phyloP scores from a whole-genome alignment of 2,888 invertebrate genomes.

The Lasioglossum pauxillum region DNA sequence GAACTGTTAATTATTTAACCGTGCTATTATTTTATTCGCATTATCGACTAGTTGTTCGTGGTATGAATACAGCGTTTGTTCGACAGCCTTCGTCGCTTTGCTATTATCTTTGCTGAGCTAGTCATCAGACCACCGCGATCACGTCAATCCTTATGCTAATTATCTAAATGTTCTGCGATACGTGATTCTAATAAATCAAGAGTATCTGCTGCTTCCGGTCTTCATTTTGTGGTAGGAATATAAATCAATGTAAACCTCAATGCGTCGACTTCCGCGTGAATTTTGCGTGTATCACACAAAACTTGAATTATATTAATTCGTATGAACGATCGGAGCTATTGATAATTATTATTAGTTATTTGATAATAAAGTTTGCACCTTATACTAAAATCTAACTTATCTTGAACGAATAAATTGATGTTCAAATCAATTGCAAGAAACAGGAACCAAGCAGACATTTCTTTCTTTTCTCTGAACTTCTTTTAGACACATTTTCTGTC shows the following conservation, averaged over 20 bases:
- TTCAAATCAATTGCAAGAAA: neutral
- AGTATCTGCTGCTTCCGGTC: neutral
- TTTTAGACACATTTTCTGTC: neutral
- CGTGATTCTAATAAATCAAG: constrained; percentile 1
- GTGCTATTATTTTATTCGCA: neutral
- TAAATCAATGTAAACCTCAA: neutral
- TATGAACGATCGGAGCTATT: too few species aligned
- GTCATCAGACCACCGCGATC: neutral
- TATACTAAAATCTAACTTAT: neutral
- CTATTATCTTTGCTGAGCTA: neutral
- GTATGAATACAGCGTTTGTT: neutral
- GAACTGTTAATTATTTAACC: neutral
- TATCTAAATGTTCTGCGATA: neutral
- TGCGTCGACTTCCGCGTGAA: neutral
- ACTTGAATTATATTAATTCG: neutral
- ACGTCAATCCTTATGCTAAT: neutral
- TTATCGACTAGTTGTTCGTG: neutral
- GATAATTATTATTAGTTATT: too few species aligned
- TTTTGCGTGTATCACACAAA: neutral
- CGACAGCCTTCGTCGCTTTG: neutral
- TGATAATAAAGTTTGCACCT: too few species aligned
- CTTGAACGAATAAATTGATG: neutral
- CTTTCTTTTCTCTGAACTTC: neutral
- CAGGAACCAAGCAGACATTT: neutral
- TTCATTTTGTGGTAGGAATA: neutral